Base-by-base conservation (phyloP, 2,888 invertebrate genomes). In the Tetranychus truncatus region DNA sequence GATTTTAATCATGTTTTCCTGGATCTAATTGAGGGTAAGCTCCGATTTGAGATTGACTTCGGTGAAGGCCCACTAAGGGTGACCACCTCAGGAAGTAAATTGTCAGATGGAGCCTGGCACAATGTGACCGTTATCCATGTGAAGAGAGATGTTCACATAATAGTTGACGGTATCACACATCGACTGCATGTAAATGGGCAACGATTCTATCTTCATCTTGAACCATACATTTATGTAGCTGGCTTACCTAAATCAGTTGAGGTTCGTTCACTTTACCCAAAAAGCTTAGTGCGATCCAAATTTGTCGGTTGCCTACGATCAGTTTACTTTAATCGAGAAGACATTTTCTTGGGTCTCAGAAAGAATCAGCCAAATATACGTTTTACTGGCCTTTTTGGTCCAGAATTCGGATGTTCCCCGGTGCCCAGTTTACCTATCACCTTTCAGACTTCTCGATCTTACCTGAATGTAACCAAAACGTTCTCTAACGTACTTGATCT, bases 271-370 rank as follows among this genome's bases (percentile, higher is more conserved):
- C 44, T n/a, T 46, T n/a, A 45, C 4, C 20, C 72, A 78, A 79
- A 9, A 77, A 77, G 8, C 86, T 91, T 74, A 3, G 46, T 45
- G 1, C 8, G 20, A 44, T 34, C 91, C 82, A 91, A 91, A 83
- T 92, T 92, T 82, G 90, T 90, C 79, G 92, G 95, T 44, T 91
- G 91, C 79, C 82, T 95, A 66, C 92, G 92, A 81, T 92, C 92
- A 82, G 91, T 94, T 72, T 95, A 91, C 82, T 93, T 92, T 83
- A 94, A 95, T 82, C 92, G 93, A 81, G 89, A 92, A 46, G 92
- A 92, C 0, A 91, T 95, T 78, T 85, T 95, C 77, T 92, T 93
- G 82, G 92, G 92, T 81, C 83, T 95, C 77, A 89, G 91, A 80
- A 88, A 89, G 80, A 88, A 88, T 78, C 91, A 91, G 82, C 91